Evolutionary conservation across 2,113 vertebrate genomes (phyloP), one percentile per base, ranked within the genome.

Genomic region (Pygoscelis antarcticus): DNA sequence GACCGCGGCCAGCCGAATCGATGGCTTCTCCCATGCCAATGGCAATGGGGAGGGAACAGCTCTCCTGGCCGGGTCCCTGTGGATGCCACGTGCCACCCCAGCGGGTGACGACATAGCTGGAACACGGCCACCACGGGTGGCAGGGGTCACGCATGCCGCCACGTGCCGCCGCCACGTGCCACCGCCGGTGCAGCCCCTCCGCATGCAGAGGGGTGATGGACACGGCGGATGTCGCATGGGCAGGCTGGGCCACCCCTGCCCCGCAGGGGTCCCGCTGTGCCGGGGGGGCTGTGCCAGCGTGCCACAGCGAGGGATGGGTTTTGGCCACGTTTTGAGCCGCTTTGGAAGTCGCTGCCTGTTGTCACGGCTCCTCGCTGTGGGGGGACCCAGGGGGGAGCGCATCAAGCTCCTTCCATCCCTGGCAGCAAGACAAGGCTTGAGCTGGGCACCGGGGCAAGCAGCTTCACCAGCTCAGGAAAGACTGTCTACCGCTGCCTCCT

Each of bases 161-260:
- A 23, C 22, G 32, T 89, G 92, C 72, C 42, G 6, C 49, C 0
- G 1, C 60, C 68, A 14, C 19, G 2, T 29, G 77, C 40, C 76
- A 11, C 25, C 2, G 0, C 69, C 6, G 2, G 40, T 3, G 11
- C 11, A 4, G 46, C 47, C 42, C 44, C 52, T 49, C 23, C 0
- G 1, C 9, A 1, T 8, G 40, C 55, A 7, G 7, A 42, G 79
- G 19, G 36, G 23, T 10, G 78, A 82, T 2, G 74, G 82, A 9
- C 58, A 18, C 0, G 1, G 75, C 0, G 13, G 71, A 4, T 5
- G 46, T 5, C 13, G 26, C 30, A 18, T 0, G 1, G 69, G 23
- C 4, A 1, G 40, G 40, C 58, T 47, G 38, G 27, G 38, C 16
- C 68, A 22, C 3, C 70, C 30, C 77, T 32, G 44, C 83, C 40